Base-by-base conservation (phyloP, 2,888 invertebrate genomes). In the Odontocerum albicorne region DNA sequence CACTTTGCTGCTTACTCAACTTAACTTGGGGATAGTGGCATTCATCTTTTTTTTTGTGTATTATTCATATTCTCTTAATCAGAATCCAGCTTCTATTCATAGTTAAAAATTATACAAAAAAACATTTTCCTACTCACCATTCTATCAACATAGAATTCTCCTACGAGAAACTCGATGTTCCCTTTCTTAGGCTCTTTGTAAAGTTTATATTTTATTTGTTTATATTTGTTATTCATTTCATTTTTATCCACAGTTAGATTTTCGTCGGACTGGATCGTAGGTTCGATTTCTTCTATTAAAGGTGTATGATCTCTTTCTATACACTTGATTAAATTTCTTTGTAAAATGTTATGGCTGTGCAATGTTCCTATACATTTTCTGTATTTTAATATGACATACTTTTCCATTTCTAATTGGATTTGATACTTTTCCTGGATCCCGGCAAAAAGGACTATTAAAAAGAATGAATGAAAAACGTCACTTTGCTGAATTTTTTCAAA, bases 371-470 rank as follows among this genome's bases (percentile, higher is more conserved):
- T 82, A 16, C 82, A 83, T 69, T 86, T 89, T 31, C 86, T 80
- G 72, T 92, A 87, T 66, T 84, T 87, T 56, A 92, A 69, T 49
- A 88, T 74, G 3, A 85, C 81, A 63, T 81, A 85, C 62, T 80
- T 81, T 32, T 87, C 82, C 64, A 83, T 78, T 57, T 84, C 81
- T 31, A 92, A 70, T 66, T 81, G 77, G 64, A 88, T 79, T 44
- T 87, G 82, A 67, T 90, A 90, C 72, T 95, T 95, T 63, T 88
- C 82, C 58, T 88, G 83, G 1, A 90, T 64, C 0, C 85, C 94
- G 68, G 93, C 91, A 66, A 92, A 83, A 3, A 88, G 84, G 1
- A 93, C 83, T 8, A 87, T 85, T 40, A 92, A 72, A 57, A 94
- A 86, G 67, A 95, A 95, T 60, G 86, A 81, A 68, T 85, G 84